Evolutionary conservation across 2,113 vertebrate species (phyloP).

Genomic region (Lepus timidus): DNA sequence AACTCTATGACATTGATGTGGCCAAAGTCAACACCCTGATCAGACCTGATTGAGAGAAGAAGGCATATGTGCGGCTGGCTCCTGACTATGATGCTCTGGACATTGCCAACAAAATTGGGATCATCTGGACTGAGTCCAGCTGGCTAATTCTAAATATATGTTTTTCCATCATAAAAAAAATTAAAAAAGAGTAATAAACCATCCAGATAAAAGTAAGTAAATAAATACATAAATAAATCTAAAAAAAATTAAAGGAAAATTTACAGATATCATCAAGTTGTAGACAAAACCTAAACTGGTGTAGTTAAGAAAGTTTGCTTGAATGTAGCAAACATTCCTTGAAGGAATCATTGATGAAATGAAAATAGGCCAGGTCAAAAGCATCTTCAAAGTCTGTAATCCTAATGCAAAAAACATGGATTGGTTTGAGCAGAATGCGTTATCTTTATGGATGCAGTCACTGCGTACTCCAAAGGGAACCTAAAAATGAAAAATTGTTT

Average conservation of each 20-base stretch:
- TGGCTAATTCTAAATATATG: too few species aligned
- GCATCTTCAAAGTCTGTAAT: not conserved
- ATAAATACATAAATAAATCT: too few species aligned
- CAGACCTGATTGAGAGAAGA: too few species aligned
- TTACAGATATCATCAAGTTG: not conserved
- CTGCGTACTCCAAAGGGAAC: not conserved
- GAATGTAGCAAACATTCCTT: not conserved
- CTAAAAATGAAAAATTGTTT: conserved; percentile 65
- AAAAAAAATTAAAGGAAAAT: not conserved
- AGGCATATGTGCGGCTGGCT: too few species aligned
- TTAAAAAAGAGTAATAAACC: too few species aligned
- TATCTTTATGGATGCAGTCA: conserved; percentile 15
- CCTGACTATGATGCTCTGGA: too few species aligned
- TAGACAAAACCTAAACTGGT: not conserved
- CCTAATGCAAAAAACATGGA: not conserved
- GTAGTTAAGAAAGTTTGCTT: not conserved
- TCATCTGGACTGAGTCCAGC: too few species aligned
- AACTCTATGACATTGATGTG: too few species aligned
- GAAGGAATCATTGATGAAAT: conserved; percentile 51
- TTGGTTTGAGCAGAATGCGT: conserved; percentile 22
- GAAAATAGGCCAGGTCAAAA: conserved; percentile 41
- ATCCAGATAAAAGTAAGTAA: too few species aligned
- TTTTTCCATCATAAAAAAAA: too few species aligned
- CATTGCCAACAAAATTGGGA: too few species aligned
- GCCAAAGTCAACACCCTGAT: too few species aligned